Evolutionary conservation across 2,113 vertebrate species (phyloP), one percentile per base, ranked within the genome.

Genomic region (Poeciliopsis retropinna): DNA sequence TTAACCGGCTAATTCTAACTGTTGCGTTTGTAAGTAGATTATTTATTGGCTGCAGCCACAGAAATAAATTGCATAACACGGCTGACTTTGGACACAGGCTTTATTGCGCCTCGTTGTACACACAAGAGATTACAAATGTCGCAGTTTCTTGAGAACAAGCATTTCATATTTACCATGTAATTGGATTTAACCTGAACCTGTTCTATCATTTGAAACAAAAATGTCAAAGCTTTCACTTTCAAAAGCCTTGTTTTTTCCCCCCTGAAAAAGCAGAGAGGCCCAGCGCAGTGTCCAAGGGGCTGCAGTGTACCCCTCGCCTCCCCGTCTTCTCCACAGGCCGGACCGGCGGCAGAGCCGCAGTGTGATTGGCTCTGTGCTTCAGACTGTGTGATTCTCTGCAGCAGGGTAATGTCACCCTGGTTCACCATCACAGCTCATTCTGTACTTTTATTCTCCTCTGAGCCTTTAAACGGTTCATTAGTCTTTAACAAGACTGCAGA

Each of bases 401-500:
- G 91, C 75, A 81, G 90, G 89, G 79, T 86, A 88, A 88, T 91
- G 91, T 93, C 88, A 87, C 75, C 86, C 85, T 85, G 86, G 85
- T 84, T 91, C 91, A 91, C 80, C 87, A 89, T 91, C 91, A 91
- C 70, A 57, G 62, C 79, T 90, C 84, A 74, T 80, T 84, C 86
- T 84, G 76, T 76, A 86, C 87, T 87, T 90, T 83, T 76, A 87
- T 79, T 85, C 89, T 88, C 74, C 80, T 81, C 73, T 70, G 68
- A 79, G 81, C 84, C 67, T 82, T 80, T 86, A 89, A 90, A 91
- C 80, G 91, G 64, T 90, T 94, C 92, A 93, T 94, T 93, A 91
- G 89, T 68, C 86, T 88, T 88, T 85, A 92, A 92, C 89, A 90
- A 84, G 86, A 81, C 88, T 80, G 74, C 82, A 84, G 83, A 84